Percentiles rank a stretch among this genome's conserved stretches.
phyloP scores from a whole-genome alignment of 1,140 invertebrate genomes.

The Lasaia peninsularis region DNA sequence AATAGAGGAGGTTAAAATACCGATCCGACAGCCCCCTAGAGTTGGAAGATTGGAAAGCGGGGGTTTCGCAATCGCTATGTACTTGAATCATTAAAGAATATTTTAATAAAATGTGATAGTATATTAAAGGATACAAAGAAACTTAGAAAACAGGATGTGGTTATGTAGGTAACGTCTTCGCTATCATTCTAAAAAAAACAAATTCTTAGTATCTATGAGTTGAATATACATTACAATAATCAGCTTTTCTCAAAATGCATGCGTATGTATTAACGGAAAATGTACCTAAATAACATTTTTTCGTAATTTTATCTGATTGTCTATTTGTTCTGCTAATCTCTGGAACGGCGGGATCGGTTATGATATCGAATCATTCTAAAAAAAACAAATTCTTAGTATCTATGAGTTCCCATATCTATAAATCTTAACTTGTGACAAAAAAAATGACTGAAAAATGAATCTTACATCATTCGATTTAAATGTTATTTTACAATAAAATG shows the following conservation, averaged over 20 bases:
- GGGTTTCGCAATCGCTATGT: too few species aligned
- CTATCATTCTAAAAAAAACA: background rate
- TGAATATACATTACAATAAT: too few species aligned
- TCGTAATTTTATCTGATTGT: background rate
- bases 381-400: background rate
- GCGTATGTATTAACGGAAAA: too few species aligned
- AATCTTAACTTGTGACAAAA: background rate
- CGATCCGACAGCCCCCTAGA: too few species aligned
- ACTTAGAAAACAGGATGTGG: background rate
- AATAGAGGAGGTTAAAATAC: too few species aligned
- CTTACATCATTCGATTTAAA: background rate
- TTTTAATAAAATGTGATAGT: too few species aligned
- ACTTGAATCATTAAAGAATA: too few species aligned
- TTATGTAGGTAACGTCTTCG: too few species aligned
- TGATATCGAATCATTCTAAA: background rate
- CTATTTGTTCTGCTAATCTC: background rate
- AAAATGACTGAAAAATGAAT: background rate
- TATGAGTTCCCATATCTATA: background rate
- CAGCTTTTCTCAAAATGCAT: too few species aligned
- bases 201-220: background rate
- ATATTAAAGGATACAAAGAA: conserved; percentile 3
- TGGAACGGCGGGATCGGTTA: too few species aligned
- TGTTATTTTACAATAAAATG: background rate
- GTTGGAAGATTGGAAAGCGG: too few species aligned
- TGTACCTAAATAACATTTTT: too few species aligned